Evolutionary conservation across 2,888 invertebrate species (phyloP), one percentile per base, ranked within the genome.

Genomic region (Clivina fossor): DNA sequence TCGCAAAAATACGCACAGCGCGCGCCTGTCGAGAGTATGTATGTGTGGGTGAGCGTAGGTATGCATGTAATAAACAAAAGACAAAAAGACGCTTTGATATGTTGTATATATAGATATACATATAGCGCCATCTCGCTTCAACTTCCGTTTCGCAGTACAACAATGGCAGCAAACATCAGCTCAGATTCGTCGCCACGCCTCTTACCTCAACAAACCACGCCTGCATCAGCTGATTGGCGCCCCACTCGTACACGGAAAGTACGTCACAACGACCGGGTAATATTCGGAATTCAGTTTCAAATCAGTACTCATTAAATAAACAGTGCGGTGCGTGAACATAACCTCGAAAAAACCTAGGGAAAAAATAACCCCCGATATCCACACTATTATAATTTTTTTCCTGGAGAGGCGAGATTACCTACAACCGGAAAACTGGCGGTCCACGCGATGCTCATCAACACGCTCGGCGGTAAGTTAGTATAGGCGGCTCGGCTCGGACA

Each of bases 221-320:
- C 49, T 9, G 26, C n/a, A 18, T 16, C 30, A 4, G n/a, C 4
- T 18, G 65, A 69, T 71, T 69, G 68, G 71, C 64, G 65, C 66
- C 63, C 68, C 68, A 68, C 71, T 71, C 68, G 69, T 68, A 46
- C 63, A 64, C 64, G 66, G n/a, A 13, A 3, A 28, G 22, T 8
- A 32, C 64, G 65, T 65, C 65, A 65, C 64, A 63, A 65, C 66
- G 66, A 69, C 68, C 68, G 69, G 69, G 69, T 70, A 68, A 71
- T 72, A 73, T 72, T 72, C 73, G 70, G 72, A 73, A 73, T 72
- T 74, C 73, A 74, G 74, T 74, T 71, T 73, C 71, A 73, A 74
- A 74, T 74, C 74, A 74, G 73, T 74, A 72, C 74, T 74, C 74
- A 74, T 74, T 74, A 74, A 74, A 74, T 74, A 74, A 74, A 74